A percentile compares a stretch with the other conserved stretches of the same genome.
phyloP scores from a whole-genome alignment of 2,888 invertebrate species.

The Netelia virgata region DNA sequence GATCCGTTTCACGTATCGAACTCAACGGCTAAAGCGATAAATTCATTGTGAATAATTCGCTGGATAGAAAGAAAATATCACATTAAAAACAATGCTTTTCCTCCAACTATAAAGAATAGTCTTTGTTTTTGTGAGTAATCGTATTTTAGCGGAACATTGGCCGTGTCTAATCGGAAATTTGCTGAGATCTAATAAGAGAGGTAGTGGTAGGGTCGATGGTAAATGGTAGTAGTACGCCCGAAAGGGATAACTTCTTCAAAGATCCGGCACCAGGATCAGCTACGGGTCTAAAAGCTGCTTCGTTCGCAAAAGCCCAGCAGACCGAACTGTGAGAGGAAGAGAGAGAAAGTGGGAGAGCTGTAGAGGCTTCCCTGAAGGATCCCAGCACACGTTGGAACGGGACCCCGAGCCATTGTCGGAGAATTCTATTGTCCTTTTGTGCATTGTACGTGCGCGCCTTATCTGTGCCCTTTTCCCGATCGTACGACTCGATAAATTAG shows the following conservation, averaged over 20 bases:
- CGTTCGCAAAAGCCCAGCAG: constrained; percentile 58
- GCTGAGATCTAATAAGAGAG: not conserved
- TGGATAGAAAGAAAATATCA: too few species aligned
- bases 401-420: constrained; percentile 55
- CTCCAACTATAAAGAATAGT: too few species aligned
- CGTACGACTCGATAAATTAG: constrained; percentile 67
- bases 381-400: constrained; percentile 50
- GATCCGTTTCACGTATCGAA: too few species aligned
- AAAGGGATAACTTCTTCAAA: constrained; percentile 65
- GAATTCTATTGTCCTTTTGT: constrained; percentile 68
- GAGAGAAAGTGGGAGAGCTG: constrained; percentile 35
- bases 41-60: too few species aligned
- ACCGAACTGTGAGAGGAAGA: constrained; percentile 17
- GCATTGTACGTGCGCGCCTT: constrained; percentile 68
- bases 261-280: constrained; percentile 58
- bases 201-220: not conserved
- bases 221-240: constrained; percentile 38
- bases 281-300: constrained; percentile 61
- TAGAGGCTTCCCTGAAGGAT: constrained; percentile 59
- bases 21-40: too few species aligned
- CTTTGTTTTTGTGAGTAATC: too few species aligned
- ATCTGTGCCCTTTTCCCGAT: constrained; percentile 65
- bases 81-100: too few species aligned
- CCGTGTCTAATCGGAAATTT: constrained; percentile 40
- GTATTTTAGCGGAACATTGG: not conserved